Percentiles rank a stretch among this genome's conserved stretches.
Evolutionary conservation across 2,797 vertebrate species (phyloP).

Genomic region (Paedocypris micromegethes): DNA sequence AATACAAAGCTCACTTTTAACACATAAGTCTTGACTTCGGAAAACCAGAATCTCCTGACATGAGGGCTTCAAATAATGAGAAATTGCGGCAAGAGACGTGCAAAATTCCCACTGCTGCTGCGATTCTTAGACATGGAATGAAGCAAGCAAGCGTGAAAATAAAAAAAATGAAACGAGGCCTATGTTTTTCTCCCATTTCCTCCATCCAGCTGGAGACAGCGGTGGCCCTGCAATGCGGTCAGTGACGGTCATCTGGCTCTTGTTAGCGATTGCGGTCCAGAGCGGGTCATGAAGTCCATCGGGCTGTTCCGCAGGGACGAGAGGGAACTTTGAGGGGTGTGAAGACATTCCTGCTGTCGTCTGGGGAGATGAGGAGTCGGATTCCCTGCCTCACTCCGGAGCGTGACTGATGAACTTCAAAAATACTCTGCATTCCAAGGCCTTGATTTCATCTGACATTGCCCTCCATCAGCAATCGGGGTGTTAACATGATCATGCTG

Average conservation of each 20-base stretch:
- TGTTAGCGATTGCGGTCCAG: slow-evolving; percentile 44
- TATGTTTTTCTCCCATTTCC: not conserved
- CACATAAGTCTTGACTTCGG: not conserved
- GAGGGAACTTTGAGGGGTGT: slow-evolving; percentile 4
- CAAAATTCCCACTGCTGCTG: no score
- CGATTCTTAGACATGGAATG: not conserved
- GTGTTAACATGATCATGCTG: slow-evolving; percentile 12
- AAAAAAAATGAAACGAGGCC: not conserved
- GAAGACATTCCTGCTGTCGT: slow-evolving; percentile 47
- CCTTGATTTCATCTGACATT: slow-evolving; percentile 32
- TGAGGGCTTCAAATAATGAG: not conserved
- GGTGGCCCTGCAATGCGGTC: not conserved
- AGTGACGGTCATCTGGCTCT: slow-evolving; percentile 47
- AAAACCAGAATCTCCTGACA: not conserved
- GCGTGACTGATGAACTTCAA: slow-evolving; percentile 41
- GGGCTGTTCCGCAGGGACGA: slow-evolving; percentile 25
- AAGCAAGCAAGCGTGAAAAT: not conserved
- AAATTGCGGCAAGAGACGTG: no score
- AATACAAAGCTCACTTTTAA: no score
- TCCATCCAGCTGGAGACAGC: slow-evolving; percentile 13
- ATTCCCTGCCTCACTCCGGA: slow-evolving; percentile 19
- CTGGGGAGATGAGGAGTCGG: slow-evolving; percentile 41
- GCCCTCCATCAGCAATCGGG: slow-evolving; percentile 16
- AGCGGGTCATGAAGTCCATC: slow-evolving; percentile 31
- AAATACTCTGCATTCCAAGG: slow-evolving; percentile 43